Conservation (phyloP, 1,140 invertebrate species). For the Drosophila santomea region DNA sequence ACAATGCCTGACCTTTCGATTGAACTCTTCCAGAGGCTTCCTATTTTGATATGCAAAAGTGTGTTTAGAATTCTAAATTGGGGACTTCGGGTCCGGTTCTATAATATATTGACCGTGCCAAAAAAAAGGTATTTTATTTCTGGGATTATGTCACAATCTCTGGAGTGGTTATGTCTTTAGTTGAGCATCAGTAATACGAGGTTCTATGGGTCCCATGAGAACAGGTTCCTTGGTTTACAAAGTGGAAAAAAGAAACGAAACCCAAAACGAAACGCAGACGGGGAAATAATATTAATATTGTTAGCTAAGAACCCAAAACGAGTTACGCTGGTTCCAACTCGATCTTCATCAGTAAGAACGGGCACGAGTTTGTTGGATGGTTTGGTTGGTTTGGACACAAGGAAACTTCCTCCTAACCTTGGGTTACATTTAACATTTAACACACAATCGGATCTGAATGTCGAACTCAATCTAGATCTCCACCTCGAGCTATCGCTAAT, state of each 20-base stretch:
- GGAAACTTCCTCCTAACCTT: slow-evolving; percentile 53
- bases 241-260: slow-evolving; percentile 22
- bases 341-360: slow-evolving; percentile 23
- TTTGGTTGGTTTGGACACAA: neutral
- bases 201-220: slow-evolving; percentile 7
- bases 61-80: neutral
- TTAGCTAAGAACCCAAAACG: slow-evolving; percentile 50
- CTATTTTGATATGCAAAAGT: slow-evolving; percentile 18
- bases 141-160: slow-evolving; percentile 60
- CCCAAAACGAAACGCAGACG: slow-evolving; percentile 25
- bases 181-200: slow-evolving; percentile 5
- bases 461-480: slow-evolving; percentile 17
- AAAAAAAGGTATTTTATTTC: slow-evolving; percentile 10
- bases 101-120: slow-evolving; percentile 40
- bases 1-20: slow-evolving; percentile 21
- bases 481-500: slow-evolving; percentile 28
- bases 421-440: slow-evolving; percentile 35
- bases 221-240: slow-evolving; percentile 47
- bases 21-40: neutral
- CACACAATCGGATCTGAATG: slow-evolving; percentile 24
- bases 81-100: slow-evolving; percentile 36
- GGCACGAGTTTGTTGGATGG: slow-evolving; percentile 5
- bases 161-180: slow-evolving; percentile 21
- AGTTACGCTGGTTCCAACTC: slow-evolving; percentile 46
- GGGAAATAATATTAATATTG: slow-evolving; percentile 47